Evolutionary conservation across 2,888 invertebrate genomes (phyloP).

Genomic region (Operophtera brumata): DNA sequence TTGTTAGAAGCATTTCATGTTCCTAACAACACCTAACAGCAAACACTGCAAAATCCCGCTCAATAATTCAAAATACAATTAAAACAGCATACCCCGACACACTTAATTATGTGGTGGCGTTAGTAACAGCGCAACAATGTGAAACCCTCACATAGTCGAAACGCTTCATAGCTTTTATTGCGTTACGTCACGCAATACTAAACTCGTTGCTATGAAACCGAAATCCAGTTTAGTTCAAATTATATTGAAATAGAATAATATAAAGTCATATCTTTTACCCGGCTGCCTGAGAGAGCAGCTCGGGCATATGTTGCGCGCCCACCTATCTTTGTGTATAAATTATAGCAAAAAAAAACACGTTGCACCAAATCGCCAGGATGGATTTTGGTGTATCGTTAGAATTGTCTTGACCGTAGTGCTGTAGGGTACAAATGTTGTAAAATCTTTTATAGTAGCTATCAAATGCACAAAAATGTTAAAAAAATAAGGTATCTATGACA

Average conservation of each 20-base stretch:
- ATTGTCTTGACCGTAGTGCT: too few relatives aligned
- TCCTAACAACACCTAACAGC: neutral
- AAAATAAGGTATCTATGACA: too few relatives aligned
- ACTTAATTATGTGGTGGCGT: slow-evolving; percentile 18
- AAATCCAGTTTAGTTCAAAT: slow-evolving; percentile 11
- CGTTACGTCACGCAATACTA: slow-evolving; percentile 16
- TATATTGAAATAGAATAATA: neutral
- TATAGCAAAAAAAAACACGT: too few relatives aligned
- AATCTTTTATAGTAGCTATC: too few relatives aligned
- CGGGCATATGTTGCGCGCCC: too few relatives aligned
- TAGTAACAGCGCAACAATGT: slow-evolving; percentile 15
- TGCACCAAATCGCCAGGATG: too few relatives aligned
- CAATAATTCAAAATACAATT: slow-evolving; percentile 16
- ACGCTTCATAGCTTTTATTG: slow-evolving; percentile 14
- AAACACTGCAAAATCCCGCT: slow-evolving; percentile 4
- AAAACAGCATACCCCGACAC: slow-evolving; percentile 12
- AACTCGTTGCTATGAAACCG: neutral
- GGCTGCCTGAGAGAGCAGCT: too few relatives aligned
- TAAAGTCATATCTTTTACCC: too few relatives aligned
- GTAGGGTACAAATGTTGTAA: too few relatives aligned
- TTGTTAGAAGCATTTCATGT: neutral
- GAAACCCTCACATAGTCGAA: slow-evolving; percentile 13
- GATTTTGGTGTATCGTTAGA: too few relatives aligned
- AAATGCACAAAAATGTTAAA: too few relatives aligned
- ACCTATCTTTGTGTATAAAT: too few relatives aligned